Conservation (phyloP, 2,113 vertebrate genomes). For the Rousettus leschenaultii region DNA sequence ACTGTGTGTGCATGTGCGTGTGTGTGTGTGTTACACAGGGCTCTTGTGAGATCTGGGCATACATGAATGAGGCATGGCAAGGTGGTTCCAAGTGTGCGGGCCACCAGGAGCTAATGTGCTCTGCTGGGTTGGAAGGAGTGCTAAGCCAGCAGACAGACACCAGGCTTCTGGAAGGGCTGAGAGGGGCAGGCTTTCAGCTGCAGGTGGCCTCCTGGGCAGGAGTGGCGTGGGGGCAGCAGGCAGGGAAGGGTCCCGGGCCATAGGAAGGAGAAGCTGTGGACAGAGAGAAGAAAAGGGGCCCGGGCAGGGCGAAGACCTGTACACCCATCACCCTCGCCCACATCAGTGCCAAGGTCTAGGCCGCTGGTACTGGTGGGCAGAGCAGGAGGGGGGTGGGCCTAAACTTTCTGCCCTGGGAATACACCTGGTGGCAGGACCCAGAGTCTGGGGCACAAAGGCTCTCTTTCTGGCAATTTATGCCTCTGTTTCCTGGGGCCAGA, state of each 20-base stretch:
- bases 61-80: rapidly evolving
- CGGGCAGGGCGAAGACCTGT: neutral
- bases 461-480: neutral
- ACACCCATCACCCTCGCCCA: rapidly evolving
- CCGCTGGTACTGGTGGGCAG: neutral
- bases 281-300: neutral
- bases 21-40: too few relatives aligned
- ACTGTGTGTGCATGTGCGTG: neutral
- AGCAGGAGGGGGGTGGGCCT: too few relatives aligned
- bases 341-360: neutral
- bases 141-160: neutral
- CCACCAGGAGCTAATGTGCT: rapidly evolving
- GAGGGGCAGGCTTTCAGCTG: neutral
- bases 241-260: neutral
- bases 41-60: neutral
- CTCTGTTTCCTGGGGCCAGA: neutral
- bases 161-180: neutral
- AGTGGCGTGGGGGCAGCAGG: neutral
- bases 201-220: neutral
- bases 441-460: neutral
- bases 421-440: rapidly evolving
- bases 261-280: neutral
- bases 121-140: neutral
- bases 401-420: neutral
- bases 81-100: rapidly evolving